Evolutionary conservation across 2,797 vertebrate genomes (phyloP).

Genomic region (Bradypodion pumilum): DNA sequence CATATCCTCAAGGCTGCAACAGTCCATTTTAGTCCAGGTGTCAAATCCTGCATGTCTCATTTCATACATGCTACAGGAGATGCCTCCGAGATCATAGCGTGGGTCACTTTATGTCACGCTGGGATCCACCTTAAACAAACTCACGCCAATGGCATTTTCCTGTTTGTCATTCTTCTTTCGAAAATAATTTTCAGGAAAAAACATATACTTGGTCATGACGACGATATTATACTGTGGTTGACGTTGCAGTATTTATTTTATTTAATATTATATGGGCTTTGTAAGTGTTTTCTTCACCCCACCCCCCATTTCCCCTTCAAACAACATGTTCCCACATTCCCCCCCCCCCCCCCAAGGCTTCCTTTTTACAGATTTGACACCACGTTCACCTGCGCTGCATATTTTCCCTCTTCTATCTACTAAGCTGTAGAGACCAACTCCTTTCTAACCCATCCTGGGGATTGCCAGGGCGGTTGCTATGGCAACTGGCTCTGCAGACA

Average conservation of each 20-base stretch:
- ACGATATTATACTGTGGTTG: too few relatives aligned
- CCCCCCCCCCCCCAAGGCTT: background rate
- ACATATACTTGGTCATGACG: too few relatives aligned
- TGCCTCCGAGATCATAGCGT: too few relatives aligned
- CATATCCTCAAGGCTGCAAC: too few relatives aligned
- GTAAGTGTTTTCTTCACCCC: background rate
- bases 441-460: constrained; percentile 69
- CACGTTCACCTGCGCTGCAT: background rate
- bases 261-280: background rate
- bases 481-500: constrained; percentile 54
- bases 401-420: constrained; percentile 65
- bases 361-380: background rate
- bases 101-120: too few relatives aligned
- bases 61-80: too few relatives aligned
- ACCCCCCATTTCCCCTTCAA: background rate
- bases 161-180: too few relatives aligned
- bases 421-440: constrained; percentile 50
- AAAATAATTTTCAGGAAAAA: too few relatives aligned
- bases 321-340: accelerated
- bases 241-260: background rate
- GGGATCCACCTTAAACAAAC: too few relatives aligned
- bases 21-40: too few relatives aligned
- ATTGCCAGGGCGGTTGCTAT: constrained; percentile 69
- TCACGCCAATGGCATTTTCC: too few relatives aligned
- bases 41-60: too few relatives aligned